Evolutionary conservation across 2,113 vertebrate genomes (phyloP).

Genomic region (Pionites leucogaster): DNA sequence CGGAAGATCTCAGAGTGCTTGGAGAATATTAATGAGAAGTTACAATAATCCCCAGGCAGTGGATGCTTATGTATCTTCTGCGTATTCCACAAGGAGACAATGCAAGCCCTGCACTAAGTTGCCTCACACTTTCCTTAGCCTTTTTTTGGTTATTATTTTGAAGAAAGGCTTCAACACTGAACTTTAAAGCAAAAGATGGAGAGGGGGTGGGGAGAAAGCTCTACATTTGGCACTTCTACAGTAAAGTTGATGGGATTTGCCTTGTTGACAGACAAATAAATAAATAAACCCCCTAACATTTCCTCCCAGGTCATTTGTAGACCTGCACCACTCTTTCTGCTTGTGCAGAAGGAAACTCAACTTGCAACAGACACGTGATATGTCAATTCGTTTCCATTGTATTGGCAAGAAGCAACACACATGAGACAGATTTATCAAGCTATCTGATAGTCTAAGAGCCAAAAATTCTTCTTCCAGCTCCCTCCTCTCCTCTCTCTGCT

Average conservation of each 20-base stretch:
- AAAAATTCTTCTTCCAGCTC: slow-evolving; percentile 29
- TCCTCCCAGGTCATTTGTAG: not conserved
- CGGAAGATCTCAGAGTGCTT: not conserved
- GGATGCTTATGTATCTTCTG: not conserved
- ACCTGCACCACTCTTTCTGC: slow-evolving; percentile 26
- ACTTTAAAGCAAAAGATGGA: not conserved
- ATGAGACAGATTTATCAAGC: slow-evolving; percentile 47
- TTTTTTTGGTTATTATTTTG: not conserved
- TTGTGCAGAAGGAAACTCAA: not conserved
- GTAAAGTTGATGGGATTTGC: not conserved
- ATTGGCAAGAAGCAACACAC: slow-evolving; percentile 38
- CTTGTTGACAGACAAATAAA: slow-evolving; percentile 25
- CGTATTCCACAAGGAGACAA: not conserved
- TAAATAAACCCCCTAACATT: not conserved
- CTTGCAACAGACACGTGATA: not conserved
- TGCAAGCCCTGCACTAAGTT: not conserved
- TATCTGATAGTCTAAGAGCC: slow-evolving; percentile 47
- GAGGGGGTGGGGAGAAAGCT: not conserved
- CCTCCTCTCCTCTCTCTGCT: not conserved
- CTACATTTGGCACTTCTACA: not conserved
- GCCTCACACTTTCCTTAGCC: not conserved
- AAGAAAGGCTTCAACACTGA: not conserved
- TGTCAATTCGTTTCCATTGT: slow-evolving; percentile 37
- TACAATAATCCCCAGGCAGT: not conserved
- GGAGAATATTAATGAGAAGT: slow-evolving; percentile 27